Conservation (phyloP, 2,888 invertebrate species). For the Caenorhabditis sp. region DNA sequence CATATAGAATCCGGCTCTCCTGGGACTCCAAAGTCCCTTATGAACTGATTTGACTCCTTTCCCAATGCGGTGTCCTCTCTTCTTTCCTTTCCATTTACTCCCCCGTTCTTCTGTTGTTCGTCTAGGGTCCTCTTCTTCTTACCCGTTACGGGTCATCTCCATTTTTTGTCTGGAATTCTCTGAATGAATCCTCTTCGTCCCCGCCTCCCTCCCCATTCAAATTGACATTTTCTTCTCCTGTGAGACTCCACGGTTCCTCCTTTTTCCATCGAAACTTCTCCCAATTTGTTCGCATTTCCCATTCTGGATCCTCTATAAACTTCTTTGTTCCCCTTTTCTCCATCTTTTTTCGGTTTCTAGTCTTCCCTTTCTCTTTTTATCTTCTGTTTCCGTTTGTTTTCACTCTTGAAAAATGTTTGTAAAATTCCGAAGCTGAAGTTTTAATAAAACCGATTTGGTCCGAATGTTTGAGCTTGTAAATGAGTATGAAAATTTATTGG, state of each 20-base stretch:
- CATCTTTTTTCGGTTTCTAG: not conserved
- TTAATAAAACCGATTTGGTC: too few relatives aligned
- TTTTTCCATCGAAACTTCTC: too few relatives aligned
- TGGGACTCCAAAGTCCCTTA: too few relatives aligned
- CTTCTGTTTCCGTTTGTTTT: constrained; percentile 9
- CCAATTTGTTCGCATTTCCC: too few relatives aligned
- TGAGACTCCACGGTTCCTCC: constrained; percentile 29
- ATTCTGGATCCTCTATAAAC: not conserved
- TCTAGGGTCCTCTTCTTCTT: not conserved
- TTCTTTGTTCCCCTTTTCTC: not conserved
- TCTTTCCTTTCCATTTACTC: not conserved
- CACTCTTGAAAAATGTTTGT: too few relatives aligned
- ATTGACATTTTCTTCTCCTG: constrained; percentile 18
- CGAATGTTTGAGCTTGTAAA: too few relatives aligned
- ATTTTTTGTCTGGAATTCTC: not conserved
- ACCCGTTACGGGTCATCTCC: constrained; percentile 38
- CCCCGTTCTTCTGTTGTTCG: too few relatives aligned
- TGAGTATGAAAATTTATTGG: too few relatives aligned
- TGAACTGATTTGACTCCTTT: constrained; percentile 12
- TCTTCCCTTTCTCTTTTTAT: not conserved
- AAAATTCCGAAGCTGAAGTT: too few relatives aligned
- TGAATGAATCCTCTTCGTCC: not conserved
- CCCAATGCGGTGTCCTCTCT: not conserved
- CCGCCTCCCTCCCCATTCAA: not conserved
- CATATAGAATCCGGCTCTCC: too few relatives aligned